phyloP scores from a whole-genome alignment of 2,113 vertebrate genomes.

The Rynchops niger region DNA sequence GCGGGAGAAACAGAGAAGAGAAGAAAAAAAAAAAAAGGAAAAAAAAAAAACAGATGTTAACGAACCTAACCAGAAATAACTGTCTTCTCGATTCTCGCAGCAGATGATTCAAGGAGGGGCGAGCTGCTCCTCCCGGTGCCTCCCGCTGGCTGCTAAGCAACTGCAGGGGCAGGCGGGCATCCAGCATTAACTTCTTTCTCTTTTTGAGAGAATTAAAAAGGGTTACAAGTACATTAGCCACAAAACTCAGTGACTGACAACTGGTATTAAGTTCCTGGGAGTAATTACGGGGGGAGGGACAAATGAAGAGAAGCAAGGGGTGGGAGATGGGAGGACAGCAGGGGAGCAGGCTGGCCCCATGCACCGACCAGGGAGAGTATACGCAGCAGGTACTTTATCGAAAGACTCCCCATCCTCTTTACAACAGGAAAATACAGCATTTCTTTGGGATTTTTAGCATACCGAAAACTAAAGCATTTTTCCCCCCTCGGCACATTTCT shows the following conservation, averaged over 20 bases:
- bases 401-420: not conserved
- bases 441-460: not conserved
- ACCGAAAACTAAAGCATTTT: not conserved
- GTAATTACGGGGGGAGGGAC: not conserved
- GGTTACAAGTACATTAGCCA: not conserved
- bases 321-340: not conserved
- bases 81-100: not conserved
- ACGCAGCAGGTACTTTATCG: not conserved
- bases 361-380: rapidly evolving
- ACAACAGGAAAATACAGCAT: not conserved
- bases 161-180: not conserved
- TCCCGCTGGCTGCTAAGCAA: slow-evolving; percentile 35
- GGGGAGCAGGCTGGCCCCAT: rapidly evolving
- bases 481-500: not conserved
- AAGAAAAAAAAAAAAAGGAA: too few species aligned
- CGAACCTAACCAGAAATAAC: not conserved
- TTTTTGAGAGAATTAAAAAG: not conserved
- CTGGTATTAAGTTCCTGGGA: not conserved
- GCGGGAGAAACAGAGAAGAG: not conserved
- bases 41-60: not conserved
- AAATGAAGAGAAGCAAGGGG: not conserved
- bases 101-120: not conserved
- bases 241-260: not conserved
- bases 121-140: not conserved
- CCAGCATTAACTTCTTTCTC: not conserved